Base-by-base conservation (phyloP, 2,113 vertebrate genomes). In the Anoura caudifer region DNA sequence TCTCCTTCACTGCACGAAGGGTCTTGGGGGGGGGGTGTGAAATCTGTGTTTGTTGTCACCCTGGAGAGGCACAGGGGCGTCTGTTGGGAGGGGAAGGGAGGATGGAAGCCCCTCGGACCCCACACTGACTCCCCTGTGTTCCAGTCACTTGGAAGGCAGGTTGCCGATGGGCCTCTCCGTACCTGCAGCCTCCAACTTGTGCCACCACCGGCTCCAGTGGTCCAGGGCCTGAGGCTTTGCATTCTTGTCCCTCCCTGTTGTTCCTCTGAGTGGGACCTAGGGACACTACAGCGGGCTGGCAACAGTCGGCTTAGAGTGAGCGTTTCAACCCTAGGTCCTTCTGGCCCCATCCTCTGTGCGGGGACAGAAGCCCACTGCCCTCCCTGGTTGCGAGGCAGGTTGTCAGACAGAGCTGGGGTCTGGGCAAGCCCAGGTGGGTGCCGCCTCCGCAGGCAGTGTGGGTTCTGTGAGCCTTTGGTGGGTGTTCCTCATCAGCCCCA, bases 401-500 rank as follows among this genome's bases (percentile, higher is more conserved):
- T 7, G 3, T 22, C 0, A 2, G 69, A 22, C 54, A 19, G 69
- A 61, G 45, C 22, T 15, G 10, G 47, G 47, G 67, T 33, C 50
- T 12, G 14, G 26, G 36, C 26, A 19, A 45, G 8, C 36, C 61
- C 38, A 36, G 72, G 47, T 22, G 0, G 69, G 73, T 17, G 20
- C 38, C 11, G 61, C 24, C 26, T 5, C 31, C 0, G 0, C 24
- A 4, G 41, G 36, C 19, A 26, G 2, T 28, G 9, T 50, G 19
- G 16, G 15, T 26, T n/a, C 63, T 28, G n/a, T 17, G 43, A 12
- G 13, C 6, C 52, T 26, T 33, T 5, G 17, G 3, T 12, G 28
- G 2, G 2, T 2, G 14, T 24, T 17, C 22, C 33, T 20, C 1
- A 3, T 36, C 50, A 2, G 38, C 67, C 38, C 45, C 26, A 3